These are phyloP conservation scores for Streblospio benedicti DNA, from an alignment of 1,140 invertebrate species.

Conservation along the genomic window DNA sequence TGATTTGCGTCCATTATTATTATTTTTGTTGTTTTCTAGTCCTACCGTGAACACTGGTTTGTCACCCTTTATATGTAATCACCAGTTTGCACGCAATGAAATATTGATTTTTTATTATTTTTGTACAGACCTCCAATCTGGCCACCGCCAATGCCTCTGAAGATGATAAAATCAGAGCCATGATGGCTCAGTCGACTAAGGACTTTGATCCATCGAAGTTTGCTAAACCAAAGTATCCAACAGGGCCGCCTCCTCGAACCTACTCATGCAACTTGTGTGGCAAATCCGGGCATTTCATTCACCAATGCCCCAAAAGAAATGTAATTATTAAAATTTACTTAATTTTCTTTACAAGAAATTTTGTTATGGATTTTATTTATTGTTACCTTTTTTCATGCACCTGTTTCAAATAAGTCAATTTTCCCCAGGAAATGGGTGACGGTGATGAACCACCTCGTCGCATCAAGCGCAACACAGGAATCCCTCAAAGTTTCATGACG, in stretches of 20 bases:
- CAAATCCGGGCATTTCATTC: constrained; percentile 89
- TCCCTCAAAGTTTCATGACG: constrained; percentile 83
- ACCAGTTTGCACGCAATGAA: too few relatives aligned
- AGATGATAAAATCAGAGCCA: constrained; percentile 92
- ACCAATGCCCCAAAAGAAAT: constrained; percentile 69
- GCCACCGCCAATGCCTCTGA: constrained; percentile 82
- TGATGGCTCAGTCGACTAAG: constrained; percentile 90
- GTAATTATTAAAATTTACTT: constrained; percentile 45
- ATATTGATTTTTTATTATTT: too few relatives aligned
- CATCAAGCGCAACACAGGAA: constrained; percentile 60
- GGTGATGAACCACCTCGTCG: too few relatives aligned
- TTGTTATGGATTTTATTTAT: too few relatives aligned
- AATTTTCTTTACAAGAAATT: neutral
- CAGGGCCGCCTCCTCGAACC: constrained; percentile 72
- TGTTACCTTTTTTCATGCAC: too few relatives aligned
- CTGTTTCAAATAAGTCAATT: too few relatives aligned
- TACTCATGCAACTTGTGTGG: constrained; percentile 90
- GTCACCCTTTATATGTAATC: too few relatives aligned
- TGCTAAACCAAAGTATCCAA: constrained; percentile 57
- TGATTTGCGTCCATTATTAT: too few relatives aligned
- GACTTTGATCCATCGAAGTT: constrained; percentile 96
- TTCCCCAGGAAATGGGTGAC: too few relatives aligned
- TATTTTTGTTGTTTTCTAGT: too few relatives aligned
- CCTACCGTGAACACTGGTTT: too few relatives aligned
- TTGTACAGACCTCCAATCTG: constrained; percentile 69